A percentile compares a stretch with the other conserved stretches of the same genome.
phyloP scores from a whole-genome alignment of 2,888 invertebrate species.

The Beris morrisii region DNA sequence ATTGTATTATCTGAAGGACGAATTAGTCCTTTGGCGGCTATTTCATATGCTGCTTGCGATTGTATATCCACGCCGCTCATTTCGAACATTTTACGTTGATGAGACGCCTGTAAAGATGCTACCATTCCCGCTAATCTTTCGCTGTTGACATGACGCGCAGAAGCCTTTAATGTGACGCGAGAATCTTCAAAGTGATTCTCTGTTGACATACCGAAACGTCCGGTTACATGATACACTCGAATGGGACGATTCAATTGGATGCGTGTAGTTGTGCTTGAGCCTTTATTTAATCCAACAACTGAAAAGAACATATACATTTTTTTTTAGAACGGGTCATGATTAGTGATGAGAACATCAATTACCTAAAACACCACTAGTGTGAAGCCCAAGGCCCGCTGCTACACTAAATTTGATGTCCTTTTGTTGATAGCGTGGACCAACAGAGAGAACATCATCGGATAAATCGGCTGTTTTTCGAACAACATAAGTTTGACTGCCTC shows the following conservation, averaged over 20 bases:
- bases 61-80: slow-evolving; percentile 78
- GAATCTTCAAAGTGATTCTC: slow-evolving; percentile 73
- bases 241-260: slow-evolving; percentile 66
- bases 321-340: not conserved
- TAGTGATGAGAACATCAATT: slow-evolving; percentile 39
- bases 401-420: slow-evolving; percentile 66
- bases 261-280: slow-evolving; percentile 60
- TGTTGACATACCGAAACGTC: slow-evolving; percentile 75
- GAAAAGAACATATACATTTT: not conserved
- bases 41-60: slow-evolving; percentile 86
- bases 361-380: slow-evolving; percentile 76
- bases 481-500: slow-evolving; percentile 61
- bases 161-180: slow-evolving; percentile 68
- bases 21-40: slow-evolving; percentile 80
- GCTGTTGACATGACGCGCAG: slow-evolving; percentile 70
- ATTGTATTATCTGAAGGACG: slow-evolving; percentile 70
- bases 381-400: slow-evolving; percentile 64
- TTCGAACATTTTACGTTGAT: slow-evolving; percentile 84
- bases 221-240: slow-evolving; percentile 73
- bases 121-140: slow-evolving; percentile 72
- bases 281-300: slow-evolving; percentile 76
- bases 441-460: slow-evolving; percentile 73
- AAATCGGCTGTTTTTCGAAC: slow-evolving; percentile 67
- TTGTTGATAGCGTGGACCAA: slow-evolving; percentile 73
- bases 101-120: slow-evolving; percentile 79